Evolutionary conservation across 2,797 vertebrate species (phyloP).

Genomic region (Salarias fasciatus): DNA sequence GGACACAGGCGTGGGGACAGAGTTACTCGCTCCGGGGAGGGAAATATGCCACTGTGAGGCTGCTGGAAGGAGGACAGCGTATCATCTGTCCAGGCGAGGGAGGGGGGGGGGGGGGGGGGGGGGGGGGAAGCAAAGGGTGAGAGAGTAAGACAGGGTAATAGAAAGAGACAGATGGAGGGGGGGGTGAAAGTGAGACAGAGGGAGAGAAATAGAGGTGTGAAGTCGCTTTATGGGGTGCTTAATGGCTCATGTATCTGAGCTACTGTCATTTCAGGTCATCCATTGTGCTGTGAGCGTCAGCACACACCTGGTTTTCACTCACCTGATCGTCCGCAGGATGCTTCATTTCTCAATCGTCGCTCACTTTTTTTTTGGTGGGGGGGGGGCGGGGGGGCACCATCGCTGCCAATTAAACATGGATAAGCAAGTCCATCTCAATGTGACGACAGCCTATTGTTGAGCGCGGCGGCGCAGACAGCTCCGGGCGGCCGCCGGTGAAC

Average conservation of each 20-base stretch:
- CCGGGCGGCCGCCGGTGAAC: slow-evolving; percentile 59
- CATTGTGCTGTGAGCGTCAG: slow-evolving; percentile 56
- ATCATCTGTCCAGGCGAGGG: slow-evolving; percentile 75
- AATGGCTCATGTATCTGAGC: slow-evolving; percentile 74
- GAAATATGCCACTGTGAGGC: slow-evolving; percentile 72
- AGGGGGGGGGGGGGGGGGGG: slow-evolving; percentile 58
- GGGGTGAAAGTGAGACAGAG: slow-evolving; percentile 59
- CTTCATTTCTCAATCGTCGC: slow-evolving; percentile 9
- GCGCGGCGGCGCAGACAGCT: slow-evolving; percentile 41
- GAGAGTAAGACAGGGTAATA: slow-evolving; percentile 54
- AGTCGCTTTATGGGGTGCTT: slow-evolving; percentile 73
- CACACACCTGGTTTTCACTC: slow-evolving; percentile 47
- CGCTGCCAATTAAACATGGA: slow-evolving; percentile 17
- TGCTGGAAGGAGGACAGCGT: slow-evolving; percentile 69
- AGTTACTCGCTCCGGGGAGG: slow-evolving; percentile 79
- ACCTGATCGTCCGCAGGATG: slow-evolving; percentile 3
- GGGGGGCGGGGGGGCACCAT: too few relatives aligned
- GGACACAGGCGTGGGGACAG: slow-evolving; percentile 73
- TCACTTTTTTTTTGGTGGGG: slow-evolving; percentile 8
- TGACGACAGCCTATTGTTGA: slow-evolving; percentile 51
- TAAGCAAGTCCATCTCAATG: slow-evolving; percentile 6
- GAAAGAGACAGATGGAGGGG: slow-evolving; percentile 62
- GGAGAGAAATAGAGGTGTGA: slow-evolving; percentile 68
- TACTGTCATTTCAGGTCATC: slow-evolving; percentile 75
- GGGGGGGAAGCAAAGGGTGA: slow-evolving; percentile 9